phyloP scores from a whole-genome alignment of 1,140 invertebrate genomes.

The Calliopsis andreniformis region DNA sequence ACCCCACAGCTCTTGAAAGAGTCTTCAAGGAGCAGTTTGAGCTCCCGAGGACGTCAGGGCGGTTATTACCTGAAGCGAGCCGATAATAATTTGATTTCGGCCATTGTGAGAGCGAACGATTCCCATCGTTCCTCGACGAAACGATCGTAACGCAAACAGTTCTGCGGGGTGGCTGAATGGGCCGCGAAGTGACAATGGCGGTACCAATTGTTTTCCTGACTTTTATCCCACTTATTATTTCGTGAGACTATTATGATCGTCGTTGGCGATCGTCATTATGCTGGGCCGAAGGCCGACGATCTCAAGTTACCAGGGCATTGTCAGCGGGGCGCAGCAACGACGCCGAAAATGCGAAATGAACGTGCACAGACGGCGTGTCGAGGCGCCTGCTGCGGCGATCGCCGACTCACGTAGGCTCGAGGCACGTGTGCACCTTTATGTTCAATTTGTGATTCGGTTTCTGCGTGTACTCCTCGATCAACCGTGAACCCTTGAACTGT shows the following conservation, averaged over 20 bases:
- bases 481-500: not conserved
- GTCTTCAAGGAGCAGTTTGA: not conserved
- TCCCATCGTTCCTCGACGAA: constrained; percentile 38
- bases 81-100: constrained; percentile 51
- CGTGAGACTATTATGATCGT: constrained; percentile 69
- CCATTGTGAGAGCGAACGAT: constrained; percentile 30
- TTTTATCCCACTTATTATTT: constrained; percentile 71
- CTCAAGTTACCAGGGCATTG: constrained; percentile 63
- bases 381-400: constrained; percentile 43
- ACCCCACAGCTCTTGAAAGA: not conserved
- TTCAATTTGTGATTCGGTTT: constrained; percentile 14
- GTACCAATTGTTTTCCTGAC: constrained; percentile 70
- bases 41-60: not conserved
- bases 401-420: constrained; percentile 5
- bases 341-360: constrained; percentile 57
- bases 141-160: constrained; percentile 37
- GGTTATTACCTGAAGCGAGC: constrained; percentile 18
- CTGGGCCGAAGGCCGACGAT: constrained; percentile 66
- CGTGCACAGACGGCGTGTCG: constrained; percentile 43
- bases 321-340: constrained; percentile 31
- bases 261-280: constrained; percentile 69
- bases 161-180: constrained; percentile 54
- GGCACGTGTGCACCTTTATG: constrained; percentile 44
- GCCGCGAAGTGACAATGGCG: constrained; percentile 57
- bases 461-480: not conserved